Conservation (phyloP, 2,888 invertebrate species). For the Lymantria dispar region DNA sequence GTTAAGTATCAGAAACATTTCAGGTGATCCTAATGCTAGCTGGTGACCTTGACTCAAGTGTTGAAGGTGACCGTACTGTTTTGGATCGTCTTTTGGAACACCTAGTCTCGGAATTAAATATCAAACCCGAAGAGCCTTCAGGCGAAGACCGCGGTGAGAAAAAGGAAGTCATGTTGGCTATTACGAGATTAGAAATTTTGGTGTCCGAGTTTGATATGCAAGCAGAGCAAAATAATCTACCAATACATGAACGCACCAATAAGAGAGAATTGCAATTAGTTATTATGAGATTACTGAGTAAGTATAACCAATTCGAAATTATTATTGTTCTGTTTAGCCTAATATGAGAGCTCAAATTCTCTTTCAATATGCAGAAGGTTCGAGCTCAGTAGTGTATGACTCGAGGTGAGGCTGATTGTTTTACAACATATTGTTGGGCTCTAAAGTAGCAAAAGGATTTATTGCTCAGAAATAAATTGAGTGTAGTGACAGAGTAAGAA, state of each 20-base stretch:
- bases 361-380: no score
- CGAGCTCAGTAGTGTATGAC: no score
- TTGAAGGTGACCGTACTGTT: conserved; percentile 89
- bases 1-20: background rate
- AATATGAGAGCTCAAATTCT: no score
- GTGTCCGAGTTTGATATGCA: conserved; percentile 88
- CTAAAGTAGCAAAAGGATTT: no score
- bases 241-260: conserved; percentile 85
- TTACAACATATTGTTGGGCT: no score
- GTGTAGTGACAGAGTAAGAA: no score
- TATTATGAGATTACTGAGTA: conserved; percentile 92
- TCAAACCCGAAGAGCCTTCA: conserved; percentile 74
- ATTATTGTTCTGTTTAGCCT: background rate
- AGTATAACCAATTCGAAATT: conserved; percentile 47
- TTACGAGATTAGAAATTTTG: conserved; percentile 89
- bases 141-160: conserved; percentile 84
- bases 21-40: conserved; percentile 94
- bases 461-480: no score
- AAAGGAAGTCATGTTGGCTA: conserved; percentile 93
- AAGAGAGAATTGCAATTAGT: conserved; percentile 93
- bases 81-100: conserved; percentile 89
- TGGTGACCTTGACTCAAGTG: conserved; percentile 92
- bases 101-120: conserved; percentile 87
- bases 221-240: conserved; percentile 66
- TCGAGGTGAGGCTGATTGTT: no score